phyloP scores from a whole-genome alignment of 2,888 invertebrate genomes.

The Cyrtodaria siliqua region DNA sequence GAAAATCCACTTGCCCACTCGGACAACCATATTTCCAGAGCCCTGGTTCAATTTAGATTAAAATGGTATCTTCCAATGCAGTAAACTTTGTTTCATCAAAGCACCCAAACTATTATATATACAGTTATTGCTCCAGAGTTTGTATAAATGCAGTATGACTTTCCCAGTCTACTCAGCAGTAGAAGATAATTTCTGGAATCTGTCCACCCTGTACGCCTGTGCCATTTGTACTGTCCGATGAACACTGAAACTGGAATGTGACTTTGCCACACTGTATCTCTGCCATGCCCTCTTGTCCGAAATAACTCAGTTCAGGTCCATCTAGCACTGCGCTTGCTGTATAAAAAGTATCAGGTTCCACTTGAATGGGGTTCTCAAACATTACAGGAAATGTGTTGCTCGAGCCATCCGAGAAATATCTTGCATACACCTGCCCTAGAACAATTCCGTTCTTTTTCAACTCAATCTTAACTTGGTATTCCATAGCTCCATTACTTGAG shows the following conservation, averaged over 20 bases:
- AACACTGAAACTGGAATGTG: conserved; percentile 98
- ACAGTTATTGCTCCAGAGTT: too few species aligned
- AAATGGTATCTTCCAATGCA: too few species aligned
- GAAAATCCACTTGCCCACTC: too few species aligned
- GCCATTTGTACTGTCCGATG: conserved; percentile 98
- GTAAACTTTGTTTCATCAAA: too few species aligned
- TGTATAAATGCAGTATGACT: not conserved
- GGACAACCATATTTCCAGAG: too few species aligned
- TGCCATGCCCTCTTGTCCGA: conserved; percentile 98
- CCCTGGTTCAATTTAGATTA: too few species aligned
- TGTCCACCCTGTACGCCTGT: conserved; percentile 99
- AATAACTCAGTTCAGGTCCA: conserved; percentile 97
- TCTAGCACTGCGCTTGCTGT: conserved; percentile 98
- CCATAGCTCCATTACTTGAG: conserved; percentile 97
- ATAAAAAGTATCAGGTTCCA: conserved; percentile 97
- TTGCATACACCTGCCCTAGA: conserved; percentile 95
- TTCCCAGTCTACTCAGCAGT: conserved; percentile 84
- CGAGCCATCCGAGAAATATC: conserved; percentile 98
- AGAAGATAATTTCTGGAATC: conserved; percentile 98
- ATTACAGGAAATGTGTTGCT: conserved; percentile 97
- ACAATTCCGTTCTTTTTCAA: conserved; percentile 95
- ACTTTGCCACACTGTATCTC: conserved; percentile 95
- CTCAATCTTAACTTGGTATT: conserved; percentile 97
- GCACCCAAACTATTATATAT: too few species aligned
- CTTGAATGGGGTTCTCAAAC: conserved; percentile 92